phyloP scores from a whole-genome alignment of 2,113 vertebrate genomes.

The Ifrita kowaldi region DNA sequence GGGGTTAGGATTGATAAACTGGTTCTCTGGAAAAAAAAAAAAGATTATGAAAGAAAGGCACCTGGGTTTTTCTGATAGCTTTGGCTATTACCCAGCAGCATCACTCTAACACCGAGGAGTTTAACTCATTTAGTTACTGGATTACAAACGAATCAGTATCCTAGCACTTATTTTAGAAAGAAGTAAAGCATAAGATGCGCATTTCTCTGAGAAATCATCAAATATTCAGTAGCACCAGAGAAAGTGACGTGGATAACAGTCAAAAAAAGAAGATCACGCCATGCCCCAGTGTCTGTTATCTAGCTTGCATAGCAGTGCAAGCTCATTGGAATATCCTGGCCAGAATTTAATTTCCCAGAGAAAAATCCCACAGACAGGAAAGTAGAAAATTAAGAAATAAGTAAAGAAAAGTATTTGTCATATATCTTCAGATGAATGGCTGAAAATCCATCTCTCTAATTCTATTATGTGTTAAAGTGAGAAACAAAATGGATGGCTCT shows the following conservation, averaged over 20 bases:
- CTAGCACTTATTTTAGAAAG: background rate
- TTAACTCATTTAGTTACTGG: background rate
- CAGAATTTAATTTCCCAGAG: background rate
- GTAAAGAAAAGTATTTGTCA: background rate
- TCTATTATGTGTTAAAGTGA: background rate
- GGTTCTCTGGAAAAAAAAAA: background rate
- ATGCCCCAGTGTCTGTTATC: background rate
- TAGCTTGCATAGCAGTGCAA: background rate
- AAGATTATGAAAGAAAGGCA: background rate
- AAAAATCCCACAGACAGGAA: background rate
- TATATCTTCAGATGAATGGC: background rate
- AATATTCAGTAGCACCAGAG: background rate
- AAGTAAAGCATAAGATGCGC: background rate
- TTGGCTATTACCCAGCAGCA: background rate
- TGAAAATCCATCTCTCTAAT: background rate
- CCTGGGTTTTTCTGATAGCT: background rate
- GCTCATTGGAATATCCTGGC: background rate
- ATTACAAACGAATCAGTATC: background rate
- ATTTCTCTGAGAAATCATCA: background rate
- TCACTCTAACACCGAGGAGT: background rate
- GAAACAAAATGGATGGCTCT: background rate
- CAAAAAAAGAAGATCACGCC: background rate
- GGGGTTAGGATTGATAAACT: background rate
- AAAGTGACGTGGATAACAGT: background rate
- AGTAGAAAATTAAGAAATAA: background rate